These are phyloP conservation scores for Agelastica alni DNA, from an alignment of 2,888 invertebrate species.

Conservation along the genomic window DNA sequence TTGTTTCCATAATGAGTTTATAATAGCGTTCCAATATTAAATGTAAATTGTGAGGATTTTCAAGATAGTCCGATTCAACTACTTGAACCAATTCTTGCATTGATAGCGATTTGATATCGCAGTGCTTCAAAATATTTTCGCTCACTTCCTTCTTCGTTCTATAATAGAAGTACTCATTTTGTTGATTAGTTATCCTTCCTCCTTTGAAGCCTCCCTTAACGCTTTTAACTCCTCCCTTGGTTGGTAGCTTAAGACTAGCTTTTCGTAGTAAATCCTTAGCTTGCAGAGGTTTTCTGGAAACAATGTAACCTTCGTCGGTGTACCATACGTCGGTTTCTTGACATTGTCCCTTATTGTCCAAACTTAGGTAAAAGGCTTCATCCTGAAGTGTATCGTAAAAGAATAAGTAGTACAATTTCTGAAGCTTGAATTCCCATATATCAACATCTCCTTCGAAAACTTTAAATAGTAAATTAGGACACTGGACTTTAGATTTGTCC, in stretches of 20 bases:
- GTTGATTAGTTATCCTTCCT: background rate
- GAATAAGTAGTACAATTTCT: conserved; percentile 12
- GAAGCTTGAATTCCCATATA: conserved; percentile 18
- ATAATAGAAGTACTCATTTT: background rate
- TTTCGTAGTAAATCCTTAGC: background rate
- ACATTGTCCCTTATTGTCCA: conserved; percentile 9
- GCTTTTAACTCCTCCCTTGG: conserved; percentile 1
- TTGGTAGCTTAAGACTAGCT: conserved; percentile 1
- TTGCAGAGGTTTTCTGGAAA: conserved; percentile 11
- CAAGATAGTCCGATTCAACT: conserved; percentile 7
- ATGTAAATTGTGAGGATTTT: conserved; percentile 11
- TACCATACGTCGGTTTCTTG: conserved; percentile 14
- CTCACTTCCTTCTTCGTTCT: conserved; percentile 12
- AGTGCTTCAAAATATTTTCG: conserved; percentile 18
- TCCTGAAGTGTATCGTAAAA: conserved; percentile 8
- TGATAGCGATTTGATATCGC: conserved; percentile 12
- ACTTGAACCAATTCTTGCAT: conserved; percentile 6
- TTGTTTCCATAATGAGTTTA: conserved; percentile 6
- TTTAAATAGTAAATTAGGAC: conserved; percentile 11
- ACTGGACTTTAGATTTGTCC: conserved; percentile 8
- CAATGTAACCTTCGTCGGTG: conserved; percentile 20
- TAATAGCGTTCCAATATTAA: conserved; percentile 16
- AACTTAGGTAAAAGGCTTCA: conserved; percentile 14
- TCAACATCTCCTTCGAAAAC: conserved; percentile 23
- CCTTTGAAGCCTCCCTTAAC: background rate